Evolutionary conservation across 2,888 invertebrate species (phyloP).

Genomic region (Drosophila subsilvestris): DNA sequence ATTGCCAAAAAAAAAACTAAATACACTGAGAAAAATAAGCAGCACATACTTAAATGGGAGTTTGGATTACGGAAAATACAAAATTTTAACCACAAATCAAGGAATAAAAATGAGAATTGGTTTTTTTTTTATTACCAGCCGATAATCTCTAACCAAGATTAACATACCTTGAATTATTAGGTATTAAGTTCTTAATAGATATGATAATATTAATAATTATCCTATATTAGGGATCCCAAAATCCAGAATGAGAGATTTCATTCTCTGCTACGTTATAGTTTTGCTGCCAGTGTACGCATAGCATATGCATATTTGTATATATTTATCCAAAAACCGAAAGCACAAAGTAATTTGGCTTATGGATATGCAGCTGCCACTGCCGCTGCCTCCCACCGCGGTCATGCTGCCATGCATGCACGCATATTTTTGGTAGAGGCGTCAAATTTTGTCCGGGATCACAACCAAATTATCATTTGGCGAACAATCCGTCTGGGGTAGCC

Average conservation of each 20-base stretch:
- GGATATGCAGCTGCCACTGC: constrained; percentile 31
- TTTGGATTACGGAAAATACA: background rate
- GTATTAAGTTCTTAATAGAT: too few species aligned
- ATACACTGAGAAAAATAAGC: background rate
- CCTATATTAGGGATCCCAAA: too few species aligned
- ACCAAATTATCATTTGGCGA: constrained; percentile 70
- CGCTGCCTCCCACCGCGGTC: constrained; percentile 20
- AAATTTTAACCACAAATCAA: too few species aligned
- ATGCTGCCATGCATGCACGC: background rate
- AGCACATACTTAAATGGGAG: too few species aligned
- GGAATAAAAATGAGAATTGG: too few species aligned
- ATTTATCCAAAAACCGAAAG: constrained; percentile 17
- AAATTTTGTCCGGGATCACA: constrained; percentile 52
- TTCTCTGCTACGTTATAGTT: too few species aligned
- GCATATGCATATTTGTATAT: constrained; percentile 6
- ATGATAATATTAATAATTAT: too few species aligned
- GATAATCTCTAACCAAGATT: too few species aligned
- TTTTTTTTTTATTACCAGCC: background rate
- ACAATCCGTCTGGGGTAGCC: constrained; percentile 34
- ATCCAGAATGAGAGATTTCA: too few species aligned
- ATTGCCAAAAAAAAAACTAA: constrained; percentile 37
- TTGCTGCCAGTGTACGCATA: background rate
- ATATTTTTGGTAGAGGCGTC: constrained; percentile 51
- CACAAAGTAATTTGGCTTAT: constrained; percentile 73
- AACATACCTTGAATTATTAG: too few species aligned